Evolutionary conservation across 2,113 vertebrate species (phyloP), one percentile per base, ranked within the genome.

Genomic region (Hippocampus barbouri): DNA sequence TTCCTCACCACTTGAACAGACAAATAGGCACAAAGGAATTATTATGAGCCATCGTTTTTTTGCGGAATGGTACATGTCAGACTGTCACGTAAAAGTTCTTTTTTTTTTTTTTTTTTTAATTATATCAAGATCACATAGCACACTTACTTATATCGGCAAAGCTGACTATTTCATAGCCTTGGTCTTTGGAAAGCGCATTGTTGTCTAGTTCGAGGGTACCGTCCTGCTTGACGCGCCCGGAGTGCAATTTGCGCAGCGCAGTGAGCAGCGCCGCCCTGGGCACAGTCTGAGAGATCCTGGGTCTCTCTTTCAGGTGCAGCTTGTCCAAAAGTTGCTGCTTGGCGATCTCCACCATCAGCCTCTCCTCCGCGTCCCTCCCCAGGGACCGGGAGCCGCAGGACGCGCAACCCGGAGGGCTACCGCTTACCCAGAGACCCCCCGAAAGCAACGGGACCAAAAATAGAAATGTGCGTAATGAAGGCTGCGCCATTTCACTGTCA

Each of bases 101-200:
- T n/a, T n/a, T 9, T 41, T 65, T 40, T 64, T n/a, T n/a, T 9
- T 41, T 65, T 41, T 12, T 9, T 41, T 9, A 18, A 18, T 8
- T 16, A 21, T 38, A 41, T 23, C 15, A 57, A n/a, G 5, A 23
- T 16, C 47, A 38, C 8, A 47, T 9, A 16, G 7, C 14, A 78
- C 27, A 90, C 96, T 88, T 91, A 98, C 97, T 94, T 91, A 89
- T 89, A 78, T 98, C 91, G 12, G 96, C 95, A 76, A 98, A 98
- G 84, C 95, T 98, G 86, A 98, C 95, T 77, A 97, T 94, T 85
- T 98, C 96, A 87, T 96, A 98, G 25, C 93, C 91, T 75, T 92
- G 94, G 59, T 93, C 92, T 57, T 83, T 91, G 0, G 79, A 71
- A 1, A 70, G 79, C 54, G 71, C 41, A 30, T 18, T 87, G 75